Evolutionary conservation across 2,113 vertebrate genomes (phyloP), one percentile per base, ranked within the genome.

Genomic region (Phocoena phocoena): DNA sequence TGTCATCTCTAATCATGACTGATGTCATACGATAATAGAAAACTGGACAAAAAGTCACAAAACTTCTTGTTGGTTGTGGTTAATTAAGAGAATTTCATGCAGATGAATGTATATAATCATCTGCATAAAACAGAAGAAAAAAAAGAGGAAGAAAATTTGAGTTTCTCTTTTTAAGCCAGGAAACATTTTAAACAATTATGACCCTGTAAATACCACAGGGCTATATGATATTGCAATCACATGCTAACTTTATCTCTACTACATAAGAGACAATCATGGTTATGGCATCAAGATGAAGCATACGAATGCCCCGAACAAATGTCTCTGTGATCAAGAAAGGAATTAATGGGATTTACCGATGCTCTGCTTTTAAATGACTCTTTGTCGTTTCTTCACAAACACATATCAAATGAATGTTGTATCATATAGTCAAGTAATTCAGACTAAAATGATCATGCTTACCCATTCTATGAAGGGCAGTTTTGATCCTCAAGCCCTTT

Each of bases 381-480:
- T 97, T 98, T 74, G 96, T 87, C 95, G 97, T 90, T 90, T 97
- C 96, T 98, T 97, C 86, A 93, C 87, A 97, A 98, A 90, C 60
- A 97, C 97, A 96, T 77, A 98, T 95, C 70, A 98, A 98, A 97
- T 97, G 91, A 98, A 97, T 98, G 97, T 70, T 90, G 47, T 4
- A 95, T 79, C 87, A 26, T 1, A 90, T 88, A 98, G 96, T 96
- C 97, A 98, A 98, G 95, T 95, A 98, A 97, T 94, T 98, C 97
- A 98, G 93, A 97, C 95, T 96, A 98, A 98, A 97, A 89, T 97
- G 93, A 97, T 98, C 90, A 96, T 95, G 94, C 98, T 97, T 97
- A 97, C 96, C 89, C 92, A 98, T 93, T 96, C 91, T 88, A 87
- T 96, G 97, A 98, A 98, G 98, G 96, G 98, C 92, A 98, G 90